phyloP scores from a whole-genome alignment of 1,140 invertebrate genomes.

The Metaphire vulgaris region DNA sequence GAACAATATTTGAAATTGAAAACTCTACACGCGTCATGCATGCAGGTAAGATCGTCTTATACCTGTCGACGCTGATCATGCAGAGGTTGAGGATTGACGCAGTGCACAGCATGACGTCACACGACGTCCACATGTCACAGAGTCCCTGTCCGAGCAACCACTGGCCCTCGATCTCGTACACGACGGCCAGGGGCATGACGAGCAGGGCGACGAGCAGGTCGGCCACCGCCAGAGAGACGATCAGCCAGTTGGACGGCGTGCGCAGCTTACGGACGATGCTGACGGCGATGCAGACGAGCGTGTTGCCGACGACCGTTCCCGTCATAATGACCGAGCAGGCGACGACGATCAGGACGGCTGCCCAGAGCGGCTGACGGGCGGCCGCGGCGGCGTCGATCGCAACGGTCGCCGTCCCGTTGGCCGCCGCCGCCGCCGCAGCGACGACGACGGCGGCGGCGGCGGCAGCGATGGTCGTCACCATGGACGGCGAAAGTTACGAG shows the following conservation, averaged over 20 bases:
- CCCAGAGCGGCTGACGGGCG: slow-evolving; percentile 6
- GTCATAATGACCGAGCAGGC: slow-evolving; percentile 1
- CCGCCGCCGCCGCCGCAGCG: no score
- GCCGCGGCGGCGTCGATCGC: no score
- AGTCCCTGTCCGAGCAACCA: slow-evolving; percentile 53
- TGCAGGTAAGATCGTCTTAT: no score
- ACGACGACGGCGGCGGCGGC: no score
- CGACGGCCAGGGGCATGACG: slow-evolving; percentile 63
- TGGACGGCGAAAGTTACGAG: no score
- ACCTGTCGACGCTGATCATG: slow-evolving; percentile 55
- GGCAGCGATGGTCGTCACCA: no score
- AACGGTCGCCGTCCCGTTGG: no score
- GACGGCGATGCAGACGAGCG: slow-evolving; percentile 55
- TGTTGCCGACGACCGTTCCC: slow-evolving; percentile 45
- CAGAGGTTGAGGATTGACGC: slow-evolving; percentile 57
- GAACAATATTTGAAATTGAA: no score
- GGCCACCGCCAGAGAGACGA: slow-evolving; percentile 66
- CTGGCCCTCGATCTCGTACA: slow-evolving; percentile 39
- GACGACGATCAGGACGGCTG: not conserved
- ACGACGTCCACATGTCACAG: slow-evolving; percentile 55
- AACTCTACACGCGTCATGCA: no score
- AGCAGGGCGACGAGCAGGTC: slow-evolving; percentile 68
- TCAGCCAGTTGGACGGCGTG: slow-evolving; percentile 62
- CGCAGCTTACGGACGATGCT: slow-evolving; percentile 53
- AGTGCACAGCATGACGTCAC: slow-evolving; percentile 57